phyloP scores from a whole-genome alignment of 2,888 invertebrate genomes.

The Eupithecia centaureata region DNA sequence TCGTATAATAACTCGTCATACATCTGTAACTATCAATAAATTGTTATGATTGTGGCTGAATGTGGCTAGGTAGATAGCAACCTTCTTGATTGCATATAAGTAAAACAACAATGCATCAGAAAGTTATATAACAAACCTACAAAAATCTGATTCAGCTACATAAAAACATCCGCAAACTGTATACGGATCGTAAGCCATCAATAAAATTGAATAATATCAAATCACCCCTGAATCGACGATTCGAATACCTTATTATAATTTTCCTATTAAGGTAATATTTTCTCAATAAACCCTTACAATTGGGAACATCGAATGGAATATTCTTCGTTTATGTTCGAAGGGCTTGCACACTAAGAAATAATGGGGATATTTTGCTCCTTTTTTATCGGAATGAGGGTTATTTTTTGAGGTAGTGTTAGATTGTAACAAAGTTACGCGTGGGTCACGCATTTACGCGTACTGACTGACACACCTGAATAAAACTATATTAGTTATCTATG shows the following conservation, averaged over 20 bases:
- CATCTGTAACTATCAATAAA: too few relatives aligned
- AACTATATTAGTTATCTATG: not conserved
- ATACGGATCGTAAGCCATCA: constrained; percentile 1
- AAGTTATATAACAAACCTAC: not conserved
- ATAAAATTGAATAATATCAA: constrained; percentile 30
- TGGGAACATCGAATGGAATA: constrained; percentile 1
- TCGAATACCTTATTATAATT: constrained; percentile 47
- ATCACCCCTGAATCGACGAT: constrained; percentile 21
- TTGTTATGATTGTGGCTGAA: too few relatives aligned
- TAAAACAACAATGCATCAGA: not conserved
- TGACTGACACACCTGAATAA: not conserved
- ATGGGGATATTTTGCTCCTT: not conserved
- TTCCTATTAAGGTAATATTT: constrained; percentile 47
- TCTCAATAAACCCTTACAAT: constrained; percentile 32
- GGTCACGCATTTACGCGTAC: not conserved
- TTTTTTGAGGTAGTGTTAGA: not conserved
- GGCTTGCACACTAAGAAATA: constrained; percentile 2
- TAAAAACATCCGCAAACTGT: not conserved
- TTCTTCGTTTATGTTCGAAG: not conserved
- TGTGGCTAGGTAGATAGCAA: too few relatives aligned
- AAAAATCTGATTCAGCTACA: not conserved
- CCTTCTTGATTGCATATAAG: not conserved
- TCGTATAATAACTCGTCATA: too few relatives aligned
- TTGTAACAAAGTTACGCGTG: not conserved
- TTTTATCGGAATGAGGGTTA: not conserved